Evolutionary conservation across 2,888 invertebrate species (phyloP), one percentile per base, ranked within the genome.

Genomic region (Microctonus aethiopoides): DNA sequence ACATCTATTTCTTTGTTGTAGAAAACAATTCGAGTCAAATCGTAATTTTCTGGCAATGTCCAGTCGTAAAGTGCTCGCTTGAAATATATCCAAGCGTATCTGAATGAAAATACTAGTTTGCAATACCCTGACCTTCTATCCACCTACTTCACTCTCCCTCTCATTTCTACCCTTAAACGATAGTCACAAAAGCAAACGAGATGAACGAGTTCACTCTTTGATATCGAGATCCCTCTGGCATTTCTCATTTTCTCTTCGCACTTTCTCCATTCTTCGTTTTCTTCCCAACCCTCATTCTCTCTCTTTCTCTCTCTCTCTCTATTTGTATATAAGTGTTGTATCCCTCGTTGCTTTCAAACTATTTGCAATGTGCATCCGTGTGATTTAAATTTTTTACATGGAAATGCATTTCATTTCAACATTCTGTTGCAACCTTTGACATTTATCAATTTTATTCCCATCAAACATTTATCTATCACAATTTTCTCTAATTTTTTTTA

Each of bases 1-100:
- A 6, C 46, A 9, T n/a, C 7, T 57, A 9, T 57, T n/a, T 59
- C 41, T 32, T 54, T 29, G 54, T 52, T 51, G 56, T 59, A 51
- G 24, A 69, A 62, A 74, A 73, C 69, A 71, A 73, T 72, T 72
- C 62, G 46, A 68, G 62, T 60, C 57, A 39, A 70, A 73, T 71
- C 60, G 71, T 69, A 66, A 70, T 66, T 62, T 70, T 22, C 41
- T n/a, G n/a, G n/a, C 24, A 56, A 56, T 56, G 62, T 70, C 54
- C 56, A 60, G 46, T 62, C 54, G 56, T 66, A 62, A 70, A 67
- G 51, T 57, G 62, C 13, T 16, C 26, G 20, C 61, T 52, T 6
- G 52, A 61, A 26, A 62, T n/a, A 26, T 34, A 52, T 34, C 66
- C 41, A 39, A 52, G 60, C 54, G 52, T 66, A 52, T 51, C 39